Percentiles rank a stretch among this genome's conserved stretches.
Evolutionary conservation across 2,113 vertebrate species (phyloP).

Genomic region (Salminus brasiliensis): DNA sequence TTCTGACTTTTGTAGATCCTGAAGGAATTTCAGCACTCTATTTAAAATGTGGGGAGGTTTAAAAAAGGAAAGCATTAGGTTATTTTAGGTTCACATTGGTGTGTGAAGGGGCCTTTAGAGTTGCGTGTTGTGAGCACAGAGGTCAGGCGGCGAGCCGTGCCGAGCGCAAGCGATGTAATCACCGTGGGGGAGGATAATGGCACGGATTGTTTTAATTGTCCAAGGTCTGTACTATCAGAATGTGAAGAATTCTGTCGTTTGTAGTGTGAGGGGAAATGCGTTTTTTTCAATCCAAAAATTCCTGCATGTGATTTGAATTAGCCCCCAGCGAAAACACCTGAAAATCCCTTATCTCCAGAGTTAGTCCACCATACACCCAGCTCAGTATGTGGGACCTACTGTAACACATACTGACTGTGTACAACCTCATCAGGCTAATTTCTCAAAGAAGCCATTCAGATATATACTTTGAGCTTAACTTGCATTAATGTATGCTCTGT

Average conservation of each 20-base stretch:
- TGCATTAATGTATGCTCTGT: not conserved
- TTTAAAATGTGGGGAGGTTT: slow-evolving; percentile 36
- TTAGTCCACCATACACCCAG: not conserved
- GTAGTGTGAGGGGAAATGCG: slow-evolving; percentile 33
- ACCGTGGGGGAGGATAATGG: slow-evolving; percentile 33
- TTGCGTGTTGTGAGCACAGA: slow-evolving; percentile 14
- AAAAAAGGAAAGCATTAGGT: slow-evolving; percentile 20
- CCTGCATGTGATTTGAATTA: slow-evolving; percentile 50
- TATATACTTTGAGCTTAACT: not conserved
- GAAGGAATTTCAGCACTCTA: slow-evolving; percentile 15
- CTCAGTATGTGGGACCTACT: not conserved
- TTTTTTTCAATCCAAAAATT: slow-evolving; percentile 36
- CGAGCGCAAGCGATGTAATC: slow-evolving; percentile 7
- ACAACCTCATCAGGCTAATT: slow-evolving; percentile 25
- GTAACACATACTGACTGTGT: slow-evolving; percentile 10
- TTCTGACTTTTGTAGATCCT: slow-evolving; percentile 3
- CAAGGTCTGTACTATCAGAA: slow-evolving; percentile 26
- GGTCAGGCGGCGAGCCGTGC: slow-evolving; percentile 11
- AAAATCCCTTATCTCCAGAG: slow-evolving; percentile 26
- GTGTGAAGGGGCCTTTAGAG: not conserved
- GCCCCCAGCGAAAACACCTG: slow-evolving; percentile 43
- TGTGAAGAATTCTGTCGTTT: slow-evolving; percentile 41
- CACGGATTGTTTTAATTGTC: slow-evolving; percentile 35
- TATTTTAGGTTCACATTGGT: slow-evolving; percentile 21
- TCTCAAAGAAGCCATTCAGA: not conserved